These are phyloP conservation scores for Phalanger gymnotis DNA, from an alignment of 2,797 vertebrate genomes.

Conservation along the genomic window DNA sequence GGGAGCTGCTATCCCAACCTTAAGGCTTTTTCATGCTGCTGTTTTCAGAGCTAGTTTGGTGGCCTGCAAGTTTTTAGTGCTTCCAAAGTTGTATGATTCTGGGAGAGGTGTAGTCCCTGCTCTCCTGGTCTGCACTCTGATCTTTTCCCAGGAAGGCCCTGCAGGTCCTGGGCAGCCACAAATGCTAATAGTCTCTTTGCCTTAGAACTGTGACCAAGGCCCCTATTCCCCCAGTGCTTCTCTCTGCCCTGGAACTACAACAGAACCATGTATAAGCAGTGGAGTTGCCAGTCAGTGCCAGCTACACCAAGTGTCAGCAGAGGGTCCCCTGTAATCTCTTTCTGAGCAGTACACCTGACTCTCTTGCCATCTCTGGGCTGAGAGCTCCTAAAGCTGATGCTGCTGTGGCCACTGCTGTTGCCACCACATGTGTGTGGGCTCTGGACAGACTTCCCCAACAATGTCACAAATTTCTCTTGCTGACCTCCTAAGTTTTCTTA, in stretches of 20 bases:
- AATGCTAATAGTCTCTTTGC: not conserved
- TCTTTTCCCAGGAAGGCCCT: not conserved
- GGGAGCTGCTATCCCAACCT: not conserved
- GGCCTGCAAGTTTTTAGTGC: not conserved
- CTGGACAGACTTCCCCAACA: not conserved
- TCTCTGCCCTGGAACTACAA: not conserved
- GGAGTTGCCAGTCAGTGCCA: too few species aligned
- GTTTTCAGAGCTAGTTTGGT: not conserved
- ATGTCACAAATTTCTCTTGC: not conserved
- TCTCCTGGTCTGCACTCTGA: not conserved
- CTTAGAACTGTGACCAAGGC: not conserved
- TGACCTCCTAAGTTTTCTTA: not conserved
- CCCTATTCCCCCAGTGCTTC: not conserved
- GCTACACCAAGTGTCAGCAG: not conserved
- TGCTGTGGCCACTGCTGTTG: not conserved
- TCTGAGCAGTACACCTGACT: not conserved
- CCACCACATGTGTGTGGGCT: not conserved
- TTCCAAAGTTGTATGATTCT: not conserved
- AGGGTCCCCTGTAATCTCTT: not conserved
- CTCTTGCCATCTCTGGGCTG: not conserved
- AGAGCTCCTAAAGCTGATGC: too few species aligned
- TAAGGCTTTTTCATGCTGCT: not conserved
- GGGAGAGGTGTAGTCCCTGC: not conserved
- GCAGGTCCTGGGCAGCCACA: not conserved
- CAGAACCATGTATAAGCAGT: not conserved